Evolutionary conservation across 2,113 vertebrate species (phyloP).

Genomic region (Cichladusa arquata): DNA sequence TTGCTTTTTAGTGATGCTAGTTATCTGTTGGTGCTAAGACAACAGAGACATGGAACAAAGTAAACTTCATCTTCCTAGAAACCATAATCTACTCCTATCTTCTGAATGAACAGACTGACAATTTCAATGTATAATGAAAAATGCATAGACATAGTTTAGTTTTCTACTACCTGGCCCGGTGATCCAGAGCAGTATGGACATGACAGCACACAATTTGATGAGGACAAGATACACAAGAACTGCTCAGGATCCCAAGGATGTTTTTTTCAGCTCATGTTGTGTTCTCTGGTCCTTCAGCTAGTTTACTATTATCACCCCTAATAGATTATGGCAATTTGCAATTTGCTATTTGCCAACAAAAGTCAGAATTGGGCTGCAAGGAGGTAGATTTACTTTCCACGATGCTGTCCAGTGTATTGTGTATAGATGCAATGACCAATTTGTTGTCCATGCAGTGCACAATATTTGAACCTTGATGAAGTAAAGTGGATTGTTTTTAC

Average conservation of each 20-base stretch:
- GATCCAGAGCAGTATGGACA: not conserved
- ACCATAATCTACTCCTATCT: not conserved
- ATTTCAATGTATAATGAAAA: not conserved
- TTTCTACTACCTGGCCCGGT: not conserved
- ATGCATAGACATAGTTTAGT: not conserved
- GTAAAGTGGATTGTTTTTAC: not conserved
- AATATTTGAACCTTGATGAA: not conserved
- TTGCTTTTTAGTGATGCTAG: not conserved
- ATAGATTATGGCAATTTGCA: not conserved
- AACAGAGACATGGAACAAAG: not conserved
- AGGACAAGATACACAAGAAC: too few relatives aligned
- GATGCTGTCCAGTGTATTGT: not conserved
- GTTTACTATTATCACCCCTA: not conserved
- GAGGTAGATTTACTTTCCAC: not conserved
- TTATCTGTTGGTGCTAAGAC: not conserved
- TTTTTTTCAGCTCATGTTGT: not conserved
- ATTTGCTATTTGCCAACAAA: not conserved
- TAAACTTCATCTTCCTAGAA: not conserved
- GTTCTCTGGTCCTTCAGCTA: not conserved
- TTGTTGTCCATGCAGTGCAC: not conserved
- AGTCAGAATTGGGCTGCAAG: rapidly evolving
- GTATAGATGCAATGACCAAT: not conserved
- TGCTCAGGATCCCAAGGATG: not conserved
- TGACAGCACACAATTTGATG: not conserved
- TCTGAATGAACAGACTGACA: not conserved